Base-by-base conservation (phyloP, 2,797 vertebrate genomes). In the Coranthus polyacanthus region DNA sequence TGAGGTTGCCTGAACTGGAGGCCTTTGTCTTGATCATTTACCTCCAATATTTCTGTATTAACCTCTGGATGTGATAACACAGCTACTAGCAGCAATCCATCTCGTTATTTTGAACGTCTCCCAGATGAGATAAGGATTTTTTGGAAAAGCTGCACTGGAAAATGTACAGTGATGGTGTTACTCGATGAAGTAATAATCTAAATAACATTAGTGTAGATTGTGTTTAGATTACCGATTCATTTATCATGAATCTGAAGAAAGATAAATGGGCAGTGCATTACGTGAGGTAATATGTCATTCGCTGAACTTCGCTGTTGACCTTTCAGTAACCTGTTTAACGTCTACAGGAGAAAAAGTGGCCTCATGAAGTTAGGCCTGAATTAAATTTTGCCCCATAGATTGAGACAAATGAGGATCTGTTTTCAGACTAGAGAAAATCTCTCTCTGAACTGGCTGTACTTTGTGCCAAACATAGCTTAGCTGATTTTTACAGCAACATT, bases 221-320 rank as follows among this genome's bases (percentile, higher is more conserved):
- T 60, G 76, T 81, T 81, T 57, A 88, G 76, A 87, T 85, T 59
- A 86, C 84, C 29, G 47, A 77, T 47, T 37, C 59, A 47, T 82
- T 73, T 47, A 55, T 79, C 54, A 60, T 39, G 16, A 76, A 44
- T 58, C 26, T 47, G 13, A 62, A 74, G 70, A 49, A 79, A 83
- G 81, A 87, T 2, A 21, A 82, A 87, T 69, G 49, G 5, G 20
- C 1, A 20, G 34, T 67, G 43, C 58, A 55, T 61, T 76, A 42
- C 69, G 39, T 75, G 67, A 74, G 69, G 60, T 22, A 37, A 74
- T 26, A 36, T 52, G 47, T 55, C 4, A 5, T 69, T 12, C 6
- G 63, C 34, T 55, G 29, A 61, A 47, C 68, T 75, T 70, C 13
- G 7, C 64, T 42, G 62, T 22, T 72, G 73, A 85, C 67, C 68